Base-by-base conservation (phyloP, 1,140 invertebrate genomes). In the Drosophila pseudoananassae region DNA sequence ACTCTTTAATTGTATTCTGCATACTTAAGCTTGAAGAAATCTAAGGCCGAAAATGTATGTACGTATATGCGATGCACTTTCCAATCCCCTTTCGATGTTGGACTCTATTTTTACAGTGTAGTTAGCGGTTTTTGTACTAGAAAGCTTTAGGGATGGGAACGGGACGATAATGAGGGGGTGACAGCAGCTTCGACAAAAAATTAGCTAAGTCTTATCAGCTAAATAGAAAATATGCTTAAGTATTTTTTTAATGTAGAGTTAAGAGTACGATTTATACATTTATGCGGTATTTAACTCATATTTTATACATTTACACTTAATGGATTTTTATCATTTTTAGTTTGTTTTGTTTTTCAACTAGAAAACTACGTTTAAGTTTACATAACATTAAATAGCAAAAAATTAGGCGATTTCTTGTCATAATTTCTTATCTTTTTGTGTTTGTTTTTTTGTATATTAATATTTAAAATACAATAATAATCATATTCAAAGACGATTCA, bases 31-130 rank as follows among this genome's bases (percentile, higher is more conserved):
- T 75, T 73, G 80, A 63, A 40, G 29, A 77, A 83, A 73, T 83
- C 83, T 88, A 88, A 88, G 83, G 83, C 83, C 83, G 58, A 88
- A 88, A 83, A 83, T 88, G 63, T 70, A 83, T 82, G 72, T 88
- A 88, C 78, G 84, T 88, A 88, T 88, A 79, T 82, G 45, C 45
- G 51, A 76, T 64, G 61, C 53, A 69, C 31, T 25, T 66, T 63
- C 43, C 57, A 63, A 69, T 66, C 60, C 53, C 57, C 33, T 12
- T 77, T 77, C 59, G 69, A 33, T 58, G 72, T 56, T 53, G 25
- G 31, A 40, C 49, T 70, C 68, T 78, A 75, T 40, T 43, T 82
- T 85, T 79, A 78, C 76, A 78, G 57, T 79, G 70, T 78, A 40
- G 36, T 53, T 60, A 46, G 60, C 58, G 53, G 36, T 58, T 78